Conservation (phyloP, 2,888 invertebrate genomes). For the Platycheirus rosarum region DNA sequence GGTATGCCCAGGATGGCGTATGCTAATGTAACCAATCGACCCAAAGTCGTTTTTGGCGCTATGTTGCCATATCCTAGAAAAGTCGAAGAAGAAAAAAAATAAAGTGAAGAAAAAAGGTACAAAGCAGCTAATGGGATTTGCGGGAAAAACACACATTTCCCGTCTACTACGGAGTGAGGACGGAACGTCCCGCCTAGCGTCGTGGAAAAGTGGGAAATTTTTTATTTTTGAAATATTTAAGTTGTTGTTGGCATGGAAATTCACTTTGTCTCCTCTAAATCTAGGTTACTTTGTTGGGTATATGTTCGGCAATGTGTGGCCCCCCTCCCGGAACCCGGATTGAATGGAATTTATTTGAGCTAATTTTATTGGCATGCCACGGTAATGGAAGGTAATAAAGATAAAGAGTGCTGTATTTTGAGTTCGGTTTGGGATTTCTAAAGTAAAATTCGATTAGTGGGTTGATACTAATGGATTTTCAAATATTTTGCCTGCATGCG, state of each 20-base stretch:
- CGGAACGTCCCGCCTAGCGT: background rate
- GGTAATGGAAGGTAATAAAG: constrained; percentile 60
- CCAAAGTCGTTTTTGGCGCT: constrained; percentile 93
- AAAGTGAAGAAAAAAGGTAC: constrained; percentile 24
- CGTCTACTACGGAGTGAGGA: constrained; percentile 4
- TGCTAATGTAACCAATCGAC: constrained; percentile 93
- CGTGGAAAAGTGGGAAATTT: constrained; percentile 17
- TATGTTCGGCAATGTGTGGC: background rate
- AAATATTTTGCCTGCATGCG: constrained; percentile 44
- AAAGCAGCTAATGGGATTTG: constrained; percentile 45
- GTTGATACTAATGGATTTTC: constrained; percentile 56
- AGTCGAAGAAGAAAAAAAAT: constrained; percentile 70
- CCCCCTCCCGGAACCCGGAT: constrained; percentile 14
- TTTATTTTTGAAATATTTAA: constrained; percentile 50
- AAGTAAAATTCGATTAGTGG: constrained; percentile 61
- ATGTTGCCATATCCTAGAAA: constrained; percentile 95
- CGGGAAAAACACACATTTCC: constrained; percentile 11
- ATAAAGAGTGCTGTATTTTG: constrained; percentile 26
- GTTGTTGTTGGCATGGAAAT: constrained; percentile 54
- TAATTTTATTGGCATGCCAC: constrained; percentile 71
- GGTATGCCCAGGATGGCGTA: constrained; percentile 95
- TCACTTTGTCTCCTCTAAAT: constrained; percentile 49
- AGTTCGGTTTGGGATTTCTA: constrained; percentile 29
- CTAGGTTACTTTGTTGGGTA: background rate
- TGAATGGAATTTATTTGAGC: constrained; percentile 69